Conservation (phyloP, 2,797 vertebrate species). For the Chromis chromis region DNA sequence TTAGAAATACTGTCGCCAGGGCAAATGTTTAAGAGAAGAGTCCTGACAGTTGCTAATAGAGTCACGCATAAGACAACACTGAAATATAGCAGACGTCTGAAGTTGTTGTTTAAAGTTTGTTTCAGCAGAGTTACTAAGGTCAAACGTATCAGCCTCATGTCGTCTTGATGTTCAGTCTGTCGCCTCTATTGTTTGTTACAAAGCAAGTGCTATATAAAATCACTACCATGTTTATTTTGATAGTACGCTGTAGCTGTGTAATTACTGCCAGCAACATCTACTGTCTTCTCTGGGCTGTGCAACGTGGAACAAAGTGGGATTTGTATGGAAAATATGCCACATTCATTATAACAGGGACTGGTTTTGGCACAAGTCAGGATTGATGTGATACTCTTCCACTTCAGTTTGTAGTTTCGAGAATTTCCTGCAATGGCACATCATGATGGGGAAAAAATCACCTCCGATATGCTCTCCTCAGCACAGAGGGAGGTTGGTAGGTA, state of each 20-base stretch:
- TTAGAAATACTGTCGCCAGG: neutral
- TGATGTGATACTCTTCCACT: neutral
- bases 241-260: neutral
- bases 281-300: neutral
- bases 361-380: neutral
- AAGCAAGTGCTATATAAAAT: too few species aligned
- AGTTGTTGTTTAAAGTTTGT: neutral
- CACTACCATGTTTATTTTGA: neutral
- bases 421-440: too few species aligned
- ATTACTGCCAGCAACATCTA: slow-evolving; percentile 4
- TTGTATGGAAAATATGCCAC: neutral
- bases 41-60: neutral
- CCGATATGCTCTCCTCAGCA: too few species aligned
- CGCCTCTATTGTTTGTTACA: neutral
- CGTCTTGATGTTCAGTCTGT: neutral
- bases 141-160: neutral
- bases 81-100: neutral
- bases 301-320: neutral
- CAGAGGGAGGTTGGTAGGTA: too few species aligned
- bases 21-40: slow-evolving; percentile 20
- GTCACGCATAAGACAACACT: neutral
- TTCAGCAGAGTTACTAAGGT: neutral
- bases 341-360: neutral
- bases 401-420: neutral
- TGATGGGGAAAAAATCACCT: too few species aligned